Evolutionary conservation across 37 sponge, comb jelly and placozoan genomes (phyloP).

Genomic region (Halisarca cf. caerulea): DNA sequence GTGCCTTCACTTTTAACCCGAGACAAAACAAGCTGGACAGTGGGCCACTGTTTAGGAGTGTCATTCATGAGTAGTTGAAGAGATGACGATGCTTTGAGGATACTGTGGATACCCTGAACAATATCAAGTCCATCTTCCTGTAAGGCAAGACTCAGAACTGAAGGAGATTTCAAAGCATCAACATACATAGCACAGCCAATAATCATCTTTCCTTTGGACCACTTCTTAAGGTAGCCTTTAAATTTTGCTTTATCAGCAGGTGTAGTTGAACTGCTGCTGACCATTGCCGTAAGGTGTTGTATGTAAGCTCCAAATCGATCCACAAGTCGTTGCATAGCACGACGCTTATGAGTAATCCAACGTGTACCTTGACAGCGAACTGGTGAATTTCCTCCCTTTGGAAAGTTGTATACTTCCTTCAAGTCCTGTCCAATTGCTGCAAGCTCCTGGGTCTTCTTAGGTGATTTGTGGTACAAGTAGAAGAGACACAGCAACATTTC

Average conservation of each 20-base stretch:
- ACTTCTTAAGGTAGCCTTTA: conserved; percentile 53
- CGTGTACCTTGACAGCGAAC: conserved; percentile 41
- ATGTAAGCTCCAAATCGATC: conserved; percentile 65
- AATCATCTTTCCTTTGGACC: conserved; percentile 36
- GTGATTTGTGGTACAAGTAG: conserved; percentile 55
- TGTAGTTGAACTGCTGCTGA: conserved; percentile 33
- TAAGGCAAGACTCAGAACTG: neutral
- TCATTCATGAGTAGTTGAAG: conserved; percentile 11
- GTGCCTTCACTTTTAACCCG: neutral
- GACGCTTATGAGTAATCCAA: conserved; percentile 60
- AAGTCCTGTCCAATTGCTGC: conserved; percentile 40
- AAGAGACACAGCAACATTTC: conserved; percentile 63
- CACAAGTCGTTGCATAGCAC: conserved; percentile 52
- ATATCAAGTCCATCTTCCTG: conserved; percentile 55
- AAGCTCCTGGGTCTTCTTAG: conserved; percentile 60
- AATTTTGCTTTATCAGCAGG: conserved; percentile 31
- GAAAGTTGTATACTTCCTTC: conserved; percentile 48
- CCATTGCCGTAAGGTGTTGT: conserved; percentile 28
- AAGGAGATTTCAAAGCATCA: conserved; percentile 27
- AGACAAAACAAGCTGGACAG: conserved; percentile 27
- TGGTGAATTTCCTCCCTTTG: conserved; percentile 48
- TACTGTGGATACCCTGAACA: conserved; percentile 19
- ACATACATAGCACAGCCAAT: conserved; percentile 58
- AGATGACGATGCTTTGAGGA: conserved; percentile 27
- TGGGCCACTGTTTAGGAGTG: conserved; percentile 29